Evolutionary conservation across 2,113 vertebrate species (phyloP).

Genomic region (Colius striatus): DNA sequence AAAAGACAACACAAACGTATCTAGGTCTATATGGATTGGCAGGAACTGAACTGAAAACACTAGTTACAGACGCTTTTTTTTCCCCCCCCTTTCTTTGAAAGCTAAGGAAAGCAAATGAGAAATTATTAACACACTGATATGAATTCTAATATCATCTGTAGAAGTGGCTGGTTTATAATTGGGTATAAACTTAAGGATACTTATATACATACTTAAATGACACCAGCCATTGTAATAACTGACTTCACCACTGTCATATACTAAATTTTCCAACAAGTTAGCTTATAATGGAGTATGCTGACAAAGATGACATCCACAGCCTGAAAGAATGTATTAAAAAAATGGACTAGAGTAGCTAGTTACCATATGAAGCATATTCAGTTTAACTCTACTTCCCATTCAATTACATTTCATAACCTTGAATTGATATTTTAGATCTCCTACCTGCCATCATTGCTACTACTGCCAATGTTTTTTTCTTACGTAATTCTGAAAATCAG

Average conservation of each 20-base stretch:
- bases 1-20: not conserved
- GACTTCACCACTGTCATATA: not conserved
- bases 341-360: not conserved
- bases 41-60: not conserved
- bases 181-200: not conserved
- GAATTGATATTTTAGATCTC: not conserved
- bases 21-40: not conserved
- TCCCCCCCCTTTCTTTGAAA: not conserved
- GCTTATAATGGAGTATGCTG: too few relatives aligned
- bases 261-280: not conserved
- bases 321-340: not conserved
- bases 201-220: not conserved
- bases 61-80: not conserved
- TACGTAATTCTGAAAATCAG: not conserved
- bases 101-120: not conserved
- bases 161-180: not conserved
- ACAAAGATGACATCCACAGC: not conserved
- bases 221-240: not conserved
- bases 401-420: not conserved
- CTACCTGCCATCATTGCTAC: not conserved
- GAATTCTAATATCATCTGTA: not conserved
- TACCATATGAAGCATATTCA: not conserved
- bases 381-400: not conserved
- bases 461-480: not conserved
- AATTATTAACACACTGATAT: not conserved